Conservation (phyloP, 2,797 vertebrate species). For the Alectoris magna region DNA sequence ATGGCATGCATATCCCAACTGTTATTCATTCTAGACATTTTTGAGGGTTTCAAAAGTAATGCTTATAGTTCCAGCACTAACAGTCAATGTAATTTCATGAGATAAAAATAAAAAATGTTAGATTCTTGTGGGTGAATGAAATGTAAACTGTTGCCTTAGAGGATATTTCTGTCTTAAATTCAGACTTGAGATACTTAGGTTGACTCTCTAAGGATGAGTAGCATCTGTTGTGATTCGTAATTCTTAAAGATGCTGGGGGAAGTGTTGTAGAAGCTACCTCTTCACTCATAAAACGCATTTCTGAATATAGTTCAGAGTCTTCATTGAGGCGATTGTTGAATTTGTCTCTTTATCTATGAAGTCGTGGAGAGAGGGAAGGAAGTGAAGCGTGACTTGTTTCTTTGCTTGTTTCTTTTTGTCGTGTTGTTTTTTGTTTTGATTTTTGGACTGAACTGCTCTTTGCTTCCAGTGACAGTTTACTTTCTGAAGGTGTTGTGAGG, state of each 20-base stretch:
- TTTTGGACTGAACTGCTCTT: background rate
- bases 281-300: background rate
- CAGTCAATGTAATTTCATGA: background rate
- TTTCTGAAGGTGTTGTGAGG: background rate
- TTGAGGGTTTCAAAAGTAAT: background rate
- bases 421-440: background rate
- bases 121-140: background rate
- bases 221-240: background rate
- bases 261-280: background rate
- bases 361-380: background rate
- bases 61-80: background rate
- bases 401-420: background rate
- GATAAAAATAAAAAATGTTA: background rate
- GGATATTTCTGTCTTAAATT: background rate
- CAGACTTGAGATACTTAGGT: background rate
- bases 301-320: background rate
- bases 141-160: background rate
- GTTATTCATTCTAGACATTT: background rate
- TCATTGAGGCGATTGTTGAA: background rate
- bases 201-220: background rate
- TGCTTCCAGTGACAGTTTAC: background rate
- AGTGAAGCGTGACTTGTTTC: background rate
- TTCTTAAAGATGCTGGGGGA: background rate
- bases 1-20: rapidly evolving
- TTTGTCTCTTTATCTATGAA: background rate